Evolutionary conservation across 2,797 vertebrate genomes (phyloP).

Genomic region (Rhynchotus rufescens): DNA sequence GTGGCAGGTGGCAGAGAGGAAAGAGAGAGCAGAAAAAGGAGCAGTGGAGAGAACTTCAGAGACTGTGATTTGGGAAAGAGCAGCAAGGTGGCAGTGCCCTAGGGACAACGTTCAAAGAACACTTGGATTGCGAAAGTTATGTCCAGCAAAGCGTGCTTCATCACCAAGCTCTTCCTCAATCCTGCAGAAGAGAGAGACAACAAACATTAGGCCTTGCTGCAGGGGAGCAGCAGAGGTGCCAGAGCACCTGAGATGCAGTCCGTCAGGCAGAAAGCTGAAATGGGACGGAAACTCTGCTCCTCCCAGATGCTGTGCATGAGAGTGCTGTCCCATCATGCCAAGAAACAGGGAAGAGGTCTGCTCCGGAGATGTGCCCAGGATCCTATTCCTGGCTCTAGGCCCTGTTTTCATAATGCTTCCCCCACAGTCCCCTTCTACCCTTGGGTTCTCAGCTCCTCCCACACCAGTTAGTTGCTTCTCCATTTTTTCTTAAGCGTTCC

Average conservation of each 20-base stretch:
- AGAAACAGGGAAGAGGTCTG: background rate
- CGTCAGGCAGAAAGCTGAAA: background rate
- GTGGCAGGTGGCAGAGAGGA: background rate
- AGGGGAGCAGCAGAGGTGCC: background rate
- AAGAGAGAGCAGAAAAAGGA: conserved; percentile 38
- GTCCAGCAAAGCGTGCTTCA: conserved; percentile 91
- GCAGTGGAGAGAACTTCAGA: conserved; percentile 35
- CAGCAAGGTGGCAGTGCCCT: conserved; percentile 41
- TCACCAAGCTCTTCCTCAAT: conserved; percentile 94
- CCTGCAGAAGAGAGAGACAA: conserved; percentile 74
- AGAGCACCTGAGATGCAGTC: fast-evolving
- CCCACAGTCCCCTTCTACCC: background rate
- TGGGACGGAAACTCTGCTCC: background rate
- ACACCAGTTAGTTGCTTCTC: background rate
- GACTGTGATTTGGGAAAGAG: conserved; percentile 70
- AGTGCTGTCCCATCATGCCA: background rate
- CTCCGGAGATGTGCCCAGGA: background rate
- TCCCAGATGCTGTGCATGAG: background rate
- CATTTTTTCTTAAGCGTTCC: background rate
- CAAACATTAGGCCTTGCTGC: background rate
- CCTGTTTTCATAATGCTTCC: background rate
- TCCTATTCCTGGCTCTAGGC: background rate
- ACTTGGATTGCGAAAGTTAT: conserved; percentile 94
- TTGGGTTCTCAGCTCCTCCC: background rate
- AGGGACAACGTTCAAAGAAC: conserved; percentile 83